Base-by-base conservation (phyloP, 2,113 vertebrate species). In the Chascanopsetta lugubris region DNA sequence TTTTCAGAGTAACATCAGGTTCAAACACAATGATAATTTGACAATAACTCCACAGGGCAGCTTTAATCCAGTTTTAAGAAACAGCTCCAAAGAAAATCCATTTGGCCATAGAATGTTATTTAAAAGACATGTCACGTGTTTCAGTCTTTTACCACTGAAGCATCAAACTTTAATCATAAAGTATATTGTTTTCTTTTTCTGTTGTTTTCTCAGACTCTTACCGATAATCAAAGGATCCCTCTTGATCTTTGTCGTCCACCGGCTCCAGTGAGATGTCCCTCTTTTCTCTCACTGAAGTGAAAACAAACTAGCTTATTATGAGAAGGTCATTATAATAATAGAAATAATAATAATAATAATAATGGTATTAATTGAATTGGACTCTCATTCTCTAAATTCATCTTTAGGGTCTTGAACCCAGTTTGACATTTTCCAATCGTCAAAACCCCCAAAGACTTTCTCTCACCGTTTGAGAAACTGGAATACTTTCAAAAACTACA, bases 201-300 rank as follows among this genome's bases (percentile, higher is more conserved):
- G 2, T 8, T 12, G 12, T 45, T 45, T 0, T 12, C 11, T 61
- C n/a, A 70, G 3, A 21, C 15, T n/a, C 87, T n/a, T 80, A 98
- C 97, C 97, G 93, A 92, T 99, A 99, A 88, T 99, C 97, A 50
- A 99, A 99, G 0, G 96, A 95, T 2, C 96, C 96, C 0, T 98
- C 95, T 38, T 96, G 95, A 61, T 97, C 96, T 40, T 95, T 96
- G 71, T 97, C 95, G 85, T 98, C 95, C 60, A 97, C 85, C 0
- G 81, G 92, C 9, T 96, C 96, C 36, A 97, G 79, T 2, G 95
- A 93, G 69, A 97, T 94, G 0, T 96, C 95, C 84, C 95, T 96
- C 72, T 97, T 99, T 65, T 97, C 95, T 65, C 96, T 91, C 0
- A 98, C 96, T 98, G 78, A 61, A 88, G 84, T n/a, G 2, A 61